Evolutionary conservation across 2,797 vertebrate species (phyloP), one percentile per base, ranked within the genome.

Genomic region (Leuciscus waleckii): DNA sequence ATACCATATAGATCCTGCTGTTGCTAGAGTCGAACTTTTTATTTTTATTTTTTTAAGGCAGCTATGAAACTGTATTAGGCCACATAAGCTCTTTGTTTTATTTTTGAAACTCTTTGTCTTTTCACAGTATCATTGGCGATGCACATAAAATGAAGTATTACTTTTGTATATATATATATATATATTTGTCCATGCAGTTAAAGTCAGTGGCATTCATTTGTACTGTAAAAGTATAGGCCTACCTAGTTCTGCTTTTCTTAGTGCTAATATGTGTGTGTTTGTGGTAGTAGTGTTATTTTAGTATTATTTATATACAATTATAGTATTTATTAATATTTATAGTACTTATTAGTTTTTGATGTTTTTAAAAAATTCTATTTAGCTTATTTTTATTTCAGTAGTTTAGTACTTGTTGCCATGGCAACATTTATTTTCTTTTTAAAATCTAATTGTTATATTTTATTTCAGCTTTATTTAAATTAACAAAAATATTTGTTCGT

Each of bases 41-140:
- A 46, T 79, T 7, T 82, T 13, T 85, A 6, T 80, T 16, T 67
- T 71, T 63, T 88, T 85, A 70, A 17, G 41, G 85, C 84, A 89
- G 88, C 83, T 88, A 87, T 85, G 32, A 16, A 61, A 39, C 21
- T 39, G 51, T 39, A 37, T n/a, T 37, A 49, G 13, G 19, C 19
- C 58, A 79, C 78, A 83, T 32, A 13, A 5, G 76, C 3, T 43
- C 51, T 78, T 7, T 17, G 16, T 79, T 87, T 41, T 61, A 79
- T 83, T 70, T 32, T 32, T 63, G 13, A 29, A 63, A 63, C 65
- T 32, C 3, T 71, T 78, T 74, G 23, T 56, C 75, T 76, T 10
- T 41, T 74, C 6, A 19, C 3, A 41, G 10, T 56, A 26, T 14
- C 41, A 49, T 29, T 37, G 67, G 11, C 7, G 2, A 70, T 56